These are phyloP conservation scores for Thereva unica DNA, from an alignment of 2,888 invertebrate genomes.

Conservation along the genomic window DNA sequence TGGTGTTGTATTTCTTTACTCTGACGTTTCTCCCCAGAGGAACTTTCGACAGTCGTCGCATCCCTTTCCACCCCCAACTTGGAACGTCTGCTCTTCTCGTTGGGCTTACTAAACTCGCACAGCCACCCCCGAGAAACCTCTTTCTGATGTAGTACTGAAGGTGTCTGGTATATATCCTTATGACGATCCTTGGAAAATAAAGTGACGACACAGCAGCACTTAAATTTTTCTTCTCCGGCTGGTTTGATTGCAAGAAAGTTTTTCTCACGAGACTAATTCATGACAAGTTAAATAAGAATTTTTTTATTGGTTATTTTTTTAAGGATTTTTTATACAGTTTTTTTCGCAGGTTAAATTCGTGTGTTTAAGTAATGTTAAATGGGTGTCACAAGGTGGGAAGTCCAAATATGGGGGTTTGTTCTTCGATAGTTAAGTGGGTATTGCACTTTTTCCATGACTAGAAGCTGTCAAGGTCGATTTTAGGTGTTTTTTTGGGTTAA, in stretches of 20 bases:
- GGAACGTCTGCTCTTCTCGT: neutral
- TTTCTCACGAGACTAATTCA: slow-evolving; percentile 36
- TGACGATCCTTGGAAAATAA: slow-evolving; percentile 32
- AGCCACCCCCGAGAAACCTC: neutral
- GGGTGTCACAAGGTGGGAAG: no score
- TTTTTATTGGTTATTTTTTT: slow-evolving; percentile 2
- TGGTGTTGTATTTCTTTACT: slow-evolving; percentile 15
- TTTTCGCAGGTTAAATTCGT: slow-evolving; percentile 9
- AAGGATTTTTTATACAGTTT: slow-evolving; percentile 13
- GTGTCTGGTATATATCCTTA: slow-evolving; percentile 7
- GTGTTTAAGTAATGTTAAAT: slow-evolving; percentile 22
- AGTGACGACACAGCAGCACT: slow-evolving; percentile 37
- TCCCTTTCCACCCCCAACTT: neutral
- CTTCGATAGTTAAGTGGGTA: no score
- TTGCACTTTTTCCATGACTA: no score
- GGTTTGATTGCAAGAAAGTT: slow-evolving; percentile 35
- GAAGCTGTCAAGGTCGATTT: no score
- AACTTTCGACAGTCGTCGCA: slow-evolving; percentile 27
- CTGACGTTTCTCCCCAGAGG: slow-evolving; percentile 26
- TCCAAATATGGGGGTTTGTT: no score
- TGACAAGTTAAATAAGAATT: slow-evolving; percentile 31
- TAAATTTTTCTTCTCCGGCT: slow-evolving; percentile 34
- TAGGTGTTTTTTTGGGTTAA: no score
- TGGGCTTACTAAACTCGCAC: neutral
- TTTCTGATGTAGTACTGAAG: neutral